phyloP scores from a whole-genome alignment of 1,140 invertebrate genomes.

The Octopus bimaculoides region DNA sequence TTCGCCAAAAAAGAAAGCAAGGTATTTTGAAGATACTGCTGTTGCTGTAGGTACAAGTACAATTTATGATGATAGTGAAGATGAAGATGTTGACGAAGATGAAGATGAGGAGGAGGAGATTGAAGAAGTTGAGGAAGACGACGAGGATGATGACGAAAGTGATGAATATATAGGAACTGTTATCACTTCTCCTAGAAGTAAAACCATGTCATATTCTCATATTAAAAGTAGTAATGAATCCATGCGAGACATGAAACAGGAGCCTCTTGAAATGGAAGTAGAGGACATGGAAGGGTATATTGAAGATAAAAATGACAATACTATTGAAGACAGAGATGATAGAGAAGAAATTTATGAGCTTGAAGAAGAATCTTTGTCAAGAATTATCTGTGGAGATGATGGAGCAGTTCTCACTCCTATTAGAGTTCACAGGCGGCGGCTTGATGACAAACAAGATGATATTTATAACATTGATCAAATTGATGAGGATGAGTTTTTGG shows the following conservation, averaged over 20 bases:
- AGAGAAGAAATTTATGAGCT: background rate
- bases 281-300: constrained; percentile 19
- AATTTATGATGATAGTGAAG: constrained; percentile 12
- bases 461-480: constrained; percentile 35
- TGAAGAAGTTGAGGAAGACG: constrained; percentile 17
- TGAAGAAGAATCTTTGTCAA: background rate
- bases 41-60: constrained; percentile 9
- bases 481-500: constrained; percentile 28
- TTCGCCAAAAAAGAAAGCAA: background rate
- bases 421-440: constrained; percentile 1
- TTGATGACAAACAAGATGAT: constrained; percentile 20
- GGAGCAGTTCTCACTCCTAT: constrained; percentile 17
- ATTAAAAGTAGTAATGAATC: background rate
- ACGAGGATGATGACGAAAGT: constrained; percentile 12
- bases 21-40: background rate
- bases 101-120: constrained; percentile 24
- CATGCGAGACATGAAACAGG: constrained; percentile 6
- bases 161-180: constrained; percentile 12
- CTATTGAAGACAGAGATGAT: background rate
- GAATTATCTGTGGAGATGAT: constrained; percentile 8
- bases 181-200: background rate
- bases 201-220: background rate
- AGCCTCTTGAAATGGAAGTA: constrained; percentile 12
- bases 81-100: constrained; percentile 26
- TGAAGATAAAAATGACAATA: constrained; percentile 13